Conservation (phyloP, 2,113 vertebrate genomes). For the Elephas maximus region DNA sequence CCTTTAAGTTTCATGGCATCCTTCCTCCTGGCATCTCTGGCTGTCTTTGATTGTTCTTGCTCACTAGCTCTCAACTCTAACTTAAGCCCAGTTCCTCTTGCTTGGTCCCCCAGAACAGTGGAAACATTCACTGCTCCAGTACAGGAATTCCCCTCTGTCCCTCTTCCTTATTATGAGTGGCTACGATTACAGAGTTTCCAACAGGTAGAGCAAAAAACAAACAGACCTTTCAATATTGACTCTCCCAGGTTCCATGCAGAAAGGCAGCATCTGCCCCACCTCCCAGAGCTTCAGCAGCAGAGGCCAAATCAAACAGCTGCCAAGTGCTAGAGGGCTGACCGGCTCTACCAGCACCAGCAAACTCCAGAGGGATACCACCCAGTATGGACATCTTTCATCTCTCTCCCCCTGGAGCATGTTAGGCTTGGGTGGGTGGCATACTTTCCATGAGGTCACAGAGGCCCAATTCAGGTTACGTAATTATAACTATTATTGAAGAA, state of each 20-base stretch:
- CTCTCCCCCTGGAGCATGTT: not conserved
- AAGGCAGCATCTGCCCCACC: not conserved
- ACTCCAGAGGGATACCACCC: no score
- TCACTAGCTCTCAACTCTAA: not conserved
- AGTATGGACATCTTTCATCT: rapidly evolving
- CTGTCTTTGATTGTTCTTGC: not conserved
- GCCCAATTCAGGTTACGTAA: not conserved
- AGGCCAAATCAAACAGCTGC: conserved; percentile 10
- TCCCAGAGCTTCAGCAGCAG: not conserved
- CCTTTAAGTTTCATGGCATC: not conserved
- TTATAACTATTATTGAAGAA: not conserved
- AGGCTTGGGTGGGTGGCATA: not conserved
- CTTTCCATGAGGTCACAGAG: not conserved
- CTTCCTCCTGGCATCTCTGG: not conserved
- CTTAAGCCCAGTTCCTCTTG: not conserved
- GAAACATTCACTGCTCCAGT: not conserved
- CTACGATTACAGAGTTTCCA: conserved; percentile 24
- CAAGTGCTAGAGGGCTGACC: rapidly evolving
- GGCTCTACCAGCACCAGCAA: not conserved
- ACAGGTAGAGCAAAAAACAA: conserved; percentile 62
- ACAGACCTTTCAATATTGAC: conserved; percentile 66
- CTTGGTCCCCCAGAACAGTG: not conserved
- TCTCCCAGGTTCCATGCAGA: not conserved
- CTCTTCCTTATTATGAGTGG: conserved; percentile 4
- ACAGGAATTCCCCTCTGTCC: conserved; percentile 46